Percentiles rank a stretch among this genome's conserved stretches.
Evolutionary conservation across 30 jellyfish, hydroid and myxozoan genomes (phyloP).

Genomic region (Chrysaora quinquecirrha): DNA sequence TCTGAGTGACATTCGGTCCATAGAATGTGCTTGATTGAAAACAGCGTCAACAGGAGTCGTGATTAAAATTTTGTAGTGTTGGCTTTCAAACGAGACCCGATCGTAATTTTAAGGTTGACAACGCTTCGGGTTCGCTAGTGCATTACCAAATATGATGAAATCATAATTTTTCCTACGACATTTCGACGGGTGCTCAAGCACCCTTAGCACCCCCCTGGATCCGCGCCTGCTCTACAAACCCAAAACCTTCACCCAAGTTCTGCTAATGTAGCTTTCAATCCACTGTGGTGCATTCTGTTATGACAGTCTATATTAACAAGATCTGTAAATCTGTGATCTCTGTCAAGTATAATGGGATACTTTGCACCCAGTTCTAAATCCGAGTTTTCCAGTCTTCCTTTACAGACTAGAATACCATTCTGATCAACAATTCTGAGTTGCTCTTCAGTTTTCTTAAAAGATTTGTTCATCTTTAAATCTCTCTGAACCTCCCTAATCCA

Average conservation of each 20-base stretch:
- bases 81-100: too few relatives aligned
- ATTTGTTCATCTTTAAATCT: not conserved
- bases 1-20: too few relatives aligned
- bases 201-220: too few relatives aligned
- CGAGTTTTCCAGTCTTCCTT: constrained; percentile 47
- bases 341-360: constrained; percentile 40
- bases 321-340: constrained; percentile 37
- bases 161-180: too few relatives aligned
- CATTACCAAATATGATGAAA: too few relatives aligned
- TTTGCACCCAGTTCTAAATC: constrained; percentile 39
- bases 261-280: constrained; percentile 42
- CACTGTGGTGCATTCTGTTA: constrained; percentile 29
- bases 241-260: constrained; percentile 67
- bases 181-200: too few relatives aligned
- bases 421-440: constrained; percentile 12
- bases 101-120: too few relatives aligned
- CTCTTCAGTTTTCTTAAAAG: constrained; percentile 12
- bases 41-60: too few relatives aligned
- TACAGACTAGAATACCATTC: constrained; percentile 43
- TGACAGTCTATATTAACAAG: constrained; percentile 40
- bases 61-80: too few relatives aligned
- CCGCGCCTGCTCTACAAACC: constrained; percentile 45
- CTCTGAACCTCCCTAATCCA: constrained; percentile 49
- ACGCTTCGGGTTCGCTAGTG: too few relatives aligned
- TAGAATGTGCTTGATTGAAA: too few relatives aligned